phyloP scores from a whole-genome alignment of 2,888 invertebrate species.

The Fissipunctia ypsillon region DNA sequence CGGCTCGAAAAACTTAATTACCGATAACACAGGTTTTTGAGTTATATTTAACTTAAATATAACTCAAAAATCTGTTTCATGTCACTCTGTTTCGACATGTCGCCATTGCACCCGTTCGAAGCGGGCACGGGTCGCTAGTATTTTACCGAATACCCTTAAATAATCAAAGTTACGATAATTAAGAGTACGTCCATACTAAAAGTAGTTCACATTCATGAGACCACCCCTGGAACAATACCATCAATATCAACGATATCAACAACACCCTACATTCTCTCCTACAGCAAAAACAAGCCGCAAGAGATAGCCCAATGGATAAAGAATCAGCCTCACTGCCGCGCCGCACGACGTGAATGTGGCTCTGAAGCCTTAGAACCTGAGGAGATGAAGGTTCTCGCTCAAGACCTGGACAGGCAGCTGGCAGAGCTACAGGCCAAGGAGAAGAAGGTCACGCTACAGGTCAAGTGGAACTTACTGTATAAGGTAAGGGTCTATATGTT shows the following conservation, averaged over 20 bases:
- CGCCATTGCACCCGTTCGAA: background rate
- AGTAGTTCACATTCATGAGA: background rate
- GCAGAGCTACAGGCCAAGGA: slow-evolving; percentile 66
- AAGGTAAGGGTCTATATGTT: slow-evolving; percentile 81
- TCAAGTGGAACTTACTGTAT: slow-evolving; percentile 94
- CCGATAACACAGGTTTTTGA: too few species aligned
- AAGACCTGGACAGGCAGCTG: slow-evolving; percentile 81
- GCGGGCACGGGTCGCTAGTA: background rate
- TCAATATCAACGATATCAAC: background rate
- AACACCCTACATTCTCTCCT: background rate
- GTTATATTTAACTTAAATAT: too few species aligned
- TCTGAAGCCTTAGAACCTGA: slow-evolving; percentile 93
- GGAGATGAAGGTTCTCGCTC: slow-evolving; percentile 84
- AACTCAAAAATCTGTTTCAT: background rate
- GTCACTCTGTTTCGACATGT: background rate
- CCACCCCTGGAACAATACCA: too few species aligned
- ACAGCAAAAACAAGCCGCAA: slow-evolving; percentile 83
- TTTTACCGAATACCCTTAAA: background rate
- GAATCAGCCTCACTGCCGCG: slow-evolving; percentile 91
- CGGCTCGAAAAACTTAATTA: too few species aligned
- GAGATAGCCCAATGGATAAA: slow-evolving; percentile 93
- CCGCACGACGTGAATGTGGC: slow-evolving; percentile 93
- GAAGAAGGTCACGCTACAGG: slow-evolving; percentile 92
- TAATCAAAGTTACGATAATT: background rate
- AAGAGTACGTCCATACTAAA: background rate